phyloP scores from a whole-genome alignment of 2,113 vertebrate genomes.

The Boleophthalmus pectinirostris region DNA sequence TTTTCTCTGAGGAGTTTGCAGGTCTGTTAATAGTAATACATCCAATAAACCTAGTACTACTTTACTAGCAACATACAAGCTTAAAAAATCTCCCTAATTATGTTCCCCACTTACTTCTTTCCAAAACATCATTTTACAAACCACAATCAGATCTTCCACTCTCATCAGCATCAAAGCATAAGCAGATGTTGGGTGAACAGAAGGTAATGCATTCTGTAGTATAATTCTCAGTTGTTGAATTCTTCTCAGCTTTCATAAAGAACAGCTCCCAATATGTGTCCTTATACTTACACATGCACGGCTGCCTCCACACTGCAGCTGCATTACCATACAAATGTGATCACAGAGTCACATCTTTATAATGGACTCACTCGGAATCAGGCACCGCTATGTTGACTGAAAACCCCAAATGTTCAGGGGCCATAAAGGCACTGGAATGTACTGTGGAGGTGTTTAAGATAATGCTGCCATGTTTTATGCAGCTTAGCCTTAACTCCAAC shows the following conservation, averaged over 20 bases:
- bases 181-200: background rate
- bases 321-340: slow-evolving; percentile 54
- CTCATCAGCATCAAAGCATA: background rate
- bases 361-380: slow-evolving; percentile 42
- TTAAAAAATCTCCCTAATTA: too few relatives aligned
- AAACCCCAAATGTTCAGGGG: slow-evolving; percentile 29
- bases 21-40: too few relatives aligned
- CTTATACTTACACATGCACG: slow-evolving; percentile 10
- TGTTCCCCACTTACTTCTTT: too few relatives aligned
- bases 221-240: too few relatives aligned
- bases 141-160: too few relatives aligned
- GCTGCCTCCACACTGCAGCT: slow-evolving; percentile 13
- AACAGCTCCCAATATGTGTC: background rate
- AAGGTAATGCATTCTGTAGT: slow-evolving; percentile 1
- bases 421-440: slow-evolving; percentile 7
- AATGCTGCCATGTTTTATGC: background rate
- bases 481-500: background rate
- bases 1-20: too few relatives aligned
- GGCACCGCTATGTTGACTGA: slow-evolving; percentile 10
- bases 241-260: background rate
- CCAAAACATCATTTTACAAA: too few relatives aligned
- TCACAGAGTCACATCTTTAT: slow-evolving; percentile 40
- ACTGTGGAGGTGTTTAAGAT: background rate
- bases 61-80: too few relatives aligned
- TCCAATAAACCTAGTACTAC: too few relatives aligned